Conservation (phyloP, 2,888 invertebrate genomes). For the Spisula solida region DNA sequence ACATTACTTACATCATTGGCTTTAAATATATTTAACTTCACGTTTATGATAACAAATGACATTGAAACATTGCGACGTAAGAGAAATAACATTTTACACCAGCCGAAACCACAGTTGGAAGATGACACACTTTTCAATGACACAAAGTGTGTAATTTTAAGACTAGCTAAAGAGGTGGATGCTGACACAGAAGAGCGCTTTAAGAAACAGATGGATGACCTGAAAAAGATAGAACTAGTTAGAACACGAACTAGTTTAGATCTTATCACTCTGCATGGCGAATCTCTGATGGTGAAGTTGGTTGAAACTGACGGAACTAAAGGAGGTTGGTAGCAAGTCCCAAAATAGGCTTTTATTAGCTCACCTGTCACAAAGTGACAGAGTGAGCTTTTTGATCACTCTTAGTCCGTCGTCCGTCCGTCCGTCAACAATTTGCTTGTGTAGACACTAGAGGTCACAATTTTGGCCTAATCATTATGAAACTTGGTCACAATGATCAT, state of each 20-base stretch:
- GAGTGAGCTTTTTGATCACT: no score
- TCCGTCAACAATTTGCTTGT: no score
- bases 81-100: conserved; percentile 42
- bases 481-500: no score
- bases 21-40: conserved; percentile 15
- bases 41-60: background rate
- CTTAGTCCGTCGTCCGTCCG: no score
- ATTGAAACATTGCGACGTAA: conserved; percentile 23
- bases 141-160: conserved; percentile 6
- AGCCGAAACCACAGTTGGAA: conserved; percentile 3
- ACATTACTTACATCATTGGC: conserved; percentile 27
- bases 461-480: no score
- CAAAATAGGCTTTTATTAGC: no score
- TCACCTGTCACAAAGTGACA: no score
- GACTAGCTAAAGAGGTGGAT: conserved; percentile 15
- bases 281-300: conserved; percentile 38
- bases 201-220: background rate
- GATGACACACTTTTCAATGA: conserved; percentile 26
- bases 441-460: no score
- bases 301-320: conserved; percentile 33
- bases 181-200: conserved; percentile 15
- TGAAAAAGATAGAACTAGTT: conserved; percentile 36
- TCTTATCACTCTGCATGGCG: conserved; percentile 13
- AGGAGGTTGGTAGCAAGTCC: background rate
- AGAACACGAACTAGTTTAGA: conserved; percentile 35